A percentile compares a stretch with the other conserved stretches of the same genome.
Conservation (phyloP, 2,797 vertebrate genomes). For the Arrhamphus sclerolepis region DNA sequence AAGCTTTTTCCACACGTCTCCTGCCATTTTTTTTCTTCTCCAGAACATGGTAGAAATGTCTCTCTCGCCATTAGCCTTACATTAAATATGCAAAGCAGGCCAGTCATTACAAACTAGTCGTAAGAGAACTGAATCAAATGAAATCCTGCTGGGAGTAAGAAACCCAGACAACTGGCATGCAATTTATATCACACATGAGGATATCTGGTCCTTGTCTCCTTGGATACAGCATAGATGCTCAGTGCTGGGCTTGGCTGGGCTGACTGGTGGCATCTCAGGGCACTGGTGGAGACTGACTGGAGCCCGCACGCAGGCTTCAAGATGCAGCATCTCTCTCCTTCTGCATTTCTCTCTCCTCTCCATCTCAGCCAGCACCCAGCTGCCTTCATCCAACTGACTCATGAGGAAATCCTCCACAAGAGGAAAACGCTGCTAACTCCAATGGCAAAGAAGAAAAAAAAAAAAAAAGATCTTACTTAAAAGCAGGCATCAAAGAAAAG, state of each 20-base stretch:
- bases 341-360: constrained; percentile 56
- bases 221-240: constrained; percentile 51
- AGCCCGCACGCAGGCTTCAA: constrained; percentile 66
- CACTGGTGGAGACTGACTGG: constrained; percentile 60
- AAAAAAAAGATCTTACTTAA: constrained; percentile 42
- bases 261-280: constrained; percentile 73
- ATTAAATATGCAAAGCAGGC: constrained; percentile 79
- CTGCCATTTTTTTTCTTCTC: constrained; percentile 53
- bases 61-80: constrained; percentile 65
- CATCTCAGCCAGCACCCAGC: constrained; percentile 57
- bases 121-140: constrained; percentile 47
- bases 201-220: constrained; percentile 41
- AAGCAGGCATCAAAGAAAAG: constrained; percentile 62
- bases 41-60: constrained; percentile 51
- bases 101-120: constrained; percentile 60
- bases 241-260: constrained; percentile 52
- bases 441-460: constrained; percentile 40
- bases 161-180: constrained; percentile 48
- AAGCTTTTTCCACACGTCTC: constrained; percentile 39
- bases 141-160: constrained; percentile 57
- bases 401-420: constrained; percentile 67
- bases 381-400: constrained; percentile 68
- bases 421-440: constrained; percentile 66
- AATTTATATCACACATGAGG: constrained; percentile 55
- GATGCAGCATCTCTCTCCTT: constrained; percentile 64